These are phyloP conservation scores for Isichthys henryi DNA, from an alignment of 2,113 vertebrate genomes.

Conservation along the genomic window DNA sequence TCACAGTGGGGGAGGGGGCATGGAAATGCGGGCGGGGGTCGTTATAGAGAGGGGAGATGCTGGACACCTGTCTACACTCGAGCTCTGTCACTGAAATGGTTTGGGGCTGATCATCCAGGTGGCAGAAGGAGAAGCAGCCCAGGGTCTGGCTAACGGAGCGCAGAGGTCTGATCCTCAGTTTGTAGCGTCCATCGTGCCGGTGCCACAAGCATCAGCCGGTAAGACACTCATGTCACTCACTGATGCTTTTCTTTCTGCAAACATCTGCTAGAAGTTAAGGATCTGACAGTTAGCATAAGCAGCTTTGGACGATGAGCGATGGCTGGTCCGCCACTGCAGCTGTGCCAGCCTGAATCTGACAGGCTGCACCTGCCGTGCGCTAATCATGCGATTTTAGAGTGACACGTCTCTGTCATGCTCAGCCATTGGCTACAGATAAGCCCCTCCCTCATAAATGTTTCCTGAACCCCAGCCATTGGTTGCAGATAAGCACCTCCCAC, in stretches of 20 bases:
- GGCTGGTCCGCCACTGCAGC: background rate
- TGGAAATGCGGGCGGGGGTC: background rate
- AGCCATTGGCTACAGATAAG: background rate
- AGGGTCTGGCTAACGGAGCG: constrained; percentile 62
- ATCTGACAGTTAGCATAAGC: background rate
- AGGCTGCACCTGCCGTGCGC: background rate
- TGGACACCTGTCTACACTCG: background rate
- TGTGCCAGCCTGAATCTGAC: background rate
- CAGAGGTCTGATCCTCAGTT: constrained; percentile 78
- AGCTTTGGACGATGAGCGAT: background rate
- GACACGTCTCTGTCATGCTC: background rate
- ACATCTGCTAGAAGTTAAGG: background rate
- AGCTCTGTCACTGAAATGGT: background rate
- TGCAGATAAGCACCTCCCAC: background rate
- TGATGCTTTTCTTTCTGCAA: background rate
- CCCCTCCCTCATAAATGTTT: no score
- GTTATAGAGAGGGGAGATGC: background rate
- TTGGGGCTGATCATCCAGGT: constrained; percentile 66
- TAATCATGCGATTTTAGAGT: background rate
- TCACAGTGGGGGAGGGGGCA: background rate
- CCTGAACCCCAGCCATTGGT: background rate
- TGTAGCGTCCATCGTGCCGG: constrained; percentile 62
- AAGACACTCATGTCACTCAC: constrained; percentile 25
- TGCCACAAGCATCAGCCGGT: constrained; percentile 83
- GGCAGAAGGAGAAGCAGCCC: constrained; percentile 75